Evolutionary conservation across 2,888 invertebrate genomes (phyloP).

Genomic region (Andrena dorsata): DNA sequence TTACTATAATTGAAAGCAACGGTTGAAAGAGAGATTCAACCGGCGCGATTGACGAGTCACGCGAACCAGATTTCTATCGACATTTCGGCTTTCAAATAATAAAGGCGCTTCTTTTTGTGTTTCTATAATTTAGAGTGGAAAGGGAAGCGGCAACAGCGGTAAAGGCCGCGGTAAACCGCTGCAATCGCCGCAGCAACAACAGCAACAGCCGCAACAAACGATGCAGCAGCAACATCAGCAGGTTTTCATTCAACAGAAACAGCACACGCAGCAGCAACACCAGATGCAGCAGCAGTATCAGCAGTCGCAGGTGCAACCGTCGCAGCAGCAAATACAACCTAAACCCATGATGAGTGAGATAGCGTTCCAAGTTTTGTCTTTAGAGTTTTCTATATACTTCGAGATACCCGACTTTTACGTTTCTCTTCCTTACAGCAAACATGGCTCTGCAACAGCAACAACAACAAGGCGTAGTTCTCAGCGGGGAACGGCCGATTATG

Average conservation of each 20-base stretch:
- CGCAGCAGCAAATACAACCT: conserved; percentile 86
- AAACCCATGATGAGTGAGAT: conserved; percentile 87
- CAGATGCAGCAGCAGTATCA: conserved; percentile 79
- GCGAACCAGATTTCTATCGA: conserved; percentile 9
- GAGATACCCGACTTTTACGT: not conserved
- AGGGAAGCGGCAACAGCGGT: conserved; percentile 84
- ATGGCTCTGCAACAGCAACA: conserved; percentile 86
- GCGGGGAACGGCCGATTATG: conserved; percentile 86
- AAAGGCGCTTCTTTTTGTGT: conserved; percentile 56
- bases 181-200: conserved; percentile 82
- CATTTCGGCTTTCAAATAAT: conserved; percentile 27
- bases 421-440: conserved; percentile 81
- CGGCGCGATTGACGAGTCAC: conserved; percentile 19
- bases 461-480: conserved; percentile 81
- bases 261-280: conserved; percentile 80
- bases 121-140: conserved; percentile 80
- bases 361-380: not conserved
- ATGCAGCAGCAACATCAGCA: conserved; percentile 83
- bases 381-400: not conserved
- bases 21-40: conserved; percentile 26
- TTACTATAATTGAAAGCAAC: conserved; percentile 65
- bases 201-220: conserved; percentile 79
- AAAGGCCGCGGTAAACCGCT: conserved; percentile 91
- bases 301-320: conserved; percentile 76
- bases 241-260: conserved; percentile 79